Base-by-base conservation (phyloP, 2,797 vertebrate genomes). In the Orestias chungarensis region DNA sequence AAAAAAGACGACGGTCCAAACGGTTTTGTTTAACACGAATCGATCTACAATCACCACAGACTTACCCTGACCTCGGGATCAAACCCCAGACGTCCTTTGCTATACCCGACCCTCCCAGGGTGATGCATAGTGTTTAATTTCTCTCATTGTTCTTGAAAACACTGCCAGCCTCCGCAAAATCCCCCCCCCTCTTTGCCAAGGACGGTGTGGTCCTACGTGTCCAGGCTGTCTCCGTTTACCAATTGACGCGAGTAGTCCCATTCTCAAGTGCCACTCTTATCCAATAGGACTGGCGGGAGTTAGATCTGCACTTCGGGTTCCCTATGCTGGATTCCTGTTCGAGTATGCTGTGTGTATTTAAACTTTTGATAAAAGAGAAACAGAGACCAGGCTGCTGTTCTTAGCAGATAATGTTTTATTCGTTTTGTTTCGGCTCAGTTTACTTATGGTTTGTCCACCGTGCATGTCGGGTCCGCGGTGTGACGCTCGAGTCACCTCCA, bases 101-200 rank as follows among this genome's bases (percentile, higher is more conserved):
- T 61, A 75, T 17, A 40, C 72, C 47, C 50, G 71, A 61, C 66
- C 69, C 67, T 62, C 47, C 70, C 66, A 38, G 66, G 69, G 67
- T 66, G 25, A 54, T 66, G 55, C 46, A 35, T 65, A 71, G 74
- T 2, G 68, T 59, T 74, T 69, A 31, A 64, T 70, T 76, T 47
- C 81, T 33, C 73, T 42, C 8, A 7, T 67, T 68, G 71, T 47
- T 14, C 78, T 70, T 27, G 66, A 86, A 84, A 82, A 85, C 88
- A 91, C 90, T 92, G 91, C 86, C 86, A 91, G 80, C 86, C 29
- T 78, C 84, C 86, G 78, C 76, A 64, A 74, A 82, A 70, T 61
- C 9, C 35, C 10, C 46, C 14, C 42, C 52, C 20, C 42, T 64
- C 71, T 61, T 84, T 74, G 82, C 82, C 78, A 84, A 79, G 10